Base-by-base conservation (phyloP, 1,140 invertebrate species). In the Argopecten irradians region DNA sequence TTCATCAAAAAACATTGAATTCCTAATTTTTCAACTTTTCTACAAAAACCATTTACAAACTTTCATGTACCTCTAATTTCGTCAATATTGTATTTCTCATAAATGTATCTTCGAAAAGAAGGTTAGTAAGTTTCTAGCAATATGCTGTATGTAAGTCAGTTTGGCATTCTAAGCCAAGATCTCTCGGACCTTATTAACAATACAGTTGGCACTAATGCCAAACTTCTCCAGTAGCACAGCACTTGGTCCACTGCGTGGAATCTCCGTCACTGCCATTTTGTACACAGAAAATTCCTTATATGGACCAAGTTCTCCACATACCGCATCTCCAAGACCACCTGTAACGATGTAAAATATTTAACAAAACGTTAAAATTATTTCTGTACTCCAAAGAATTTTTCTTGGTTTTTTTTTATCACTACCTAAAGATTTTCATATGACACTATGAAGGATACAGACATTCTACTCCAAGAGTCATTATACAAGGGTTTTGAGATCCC, bases 271-370 rank as follows among this genome's bases (percentile, higher is more conserved):
- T 89, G 97, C 98, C 43, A 99, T 94, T 93, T 97, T 97, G 92
- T 97, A 97, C 7, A 99, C 97, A n/a, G 97, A 95, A 55, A 98
- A 97, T 93, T 97, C 96, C 22, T 96, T 96, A 92, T 97, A 96
- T 89, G 96, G 94, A 33, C 97, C 96, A 84, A 99, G 96, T 19
- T 98, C 98, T 22, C 97, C 97, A 33, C 97, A 94, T 16, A 99
- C 99, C 86, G 99, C 98, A 94, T 99, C 99, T 89, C 99, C 99
- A 85, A 99, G 94, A 90, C 99, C 99, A 93, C 99, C 98, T 97
- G 93, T 32, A 93, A 92, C 88, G 89, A 19, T 89, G 89, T 89
- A 39, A 84, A 8, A 41, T 32, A 82, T 41, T n/a, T 14, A 33
- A 32, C 19, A 85, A 82, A 16, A 39, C 13, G 13, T n/a, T 9